phyloP scores from a whole-genome alignment of 2,888 invertebrate species.

The Subacronicta megacephala region DNA sequence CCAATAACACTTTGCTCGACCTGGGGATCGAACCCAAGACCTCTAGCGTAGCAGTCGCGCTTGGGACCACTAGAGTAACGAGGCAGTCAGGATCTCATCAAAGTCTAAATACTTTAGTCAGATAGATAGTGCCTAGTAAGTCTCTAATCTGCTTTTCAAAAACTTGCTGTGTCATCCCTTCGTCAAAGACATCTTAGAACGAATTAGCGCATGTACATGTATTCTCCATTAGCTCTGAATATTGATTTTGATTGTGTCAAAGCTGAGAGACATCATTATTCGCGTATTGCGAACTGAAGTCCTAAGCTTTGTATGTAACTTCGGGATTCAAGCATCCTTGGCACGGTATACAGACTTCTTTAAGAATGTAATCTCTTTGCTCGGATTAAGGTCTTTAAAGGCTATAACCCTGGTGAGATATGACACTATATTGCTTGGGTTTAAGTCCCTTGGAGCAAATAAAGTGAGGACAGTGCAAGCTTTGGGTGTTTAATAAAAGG shows the following conservation, averaged over 20 bases:
- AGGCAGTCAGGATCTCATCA: no score
- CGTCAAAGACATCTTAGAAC: no score
- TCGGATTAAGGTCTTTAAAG: constrained; percentile 11
- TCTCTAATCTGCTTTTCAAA: no score
- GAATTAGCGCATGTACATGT: background rate
- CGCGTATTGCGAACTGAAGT: background rate
- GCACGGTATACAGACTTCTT: constrained; percentile 1
- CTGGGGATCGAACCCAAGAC: no score
- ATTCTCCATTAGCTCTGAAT: background rate
- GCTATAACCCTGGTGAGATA: constrained; percentile 6
- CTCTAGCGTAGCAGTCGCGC: no score
- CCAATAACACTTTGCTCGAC: no score
- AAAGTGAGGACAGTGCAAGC: background rate
- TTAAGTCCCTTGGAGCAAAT: constrained; percentile 7
- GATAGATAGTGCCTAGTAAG: no score
- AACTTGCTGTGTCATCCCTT: no score
- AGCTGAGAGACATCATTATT: background rate
- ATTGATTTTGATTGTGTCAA: constrained; percentile 1
- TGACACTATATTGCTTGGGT: background rate
- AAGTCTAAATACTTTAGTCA: no score
- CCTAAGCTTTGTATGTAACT: background rate
- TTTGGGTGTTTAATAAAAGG: background rate
- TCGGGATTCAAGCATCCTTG: background rate
- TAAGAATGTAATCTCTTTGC: constrained; percentile 10
- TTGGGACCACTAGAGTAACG: no score